phyloP scores from a whole-genome alignment of 1,140 invertebrate species.

The Pogonomyrmex californicus region DNA sequence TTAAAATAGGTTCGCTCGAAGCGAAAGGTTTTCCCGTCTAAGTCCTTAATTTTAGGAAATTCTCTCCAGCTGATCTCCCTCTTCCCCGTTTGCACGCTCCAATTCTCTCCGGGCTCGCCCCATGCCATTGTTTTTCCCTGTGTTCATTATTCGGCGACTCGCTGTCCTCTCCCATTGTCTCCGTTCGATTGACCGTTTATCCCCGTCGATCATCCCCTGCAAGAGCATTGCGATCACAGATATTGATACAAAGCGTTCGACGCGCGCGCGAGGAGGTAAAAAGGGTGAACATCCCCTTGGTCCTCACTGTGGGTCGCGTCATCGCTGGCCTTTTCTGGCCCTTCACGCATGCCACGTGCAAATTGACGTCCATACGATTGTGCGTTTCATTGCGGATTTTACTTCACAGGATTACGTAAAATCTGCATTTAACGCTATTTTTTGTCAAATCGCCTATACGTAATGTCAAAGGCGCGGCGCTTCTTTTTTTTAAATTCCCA shows the following conservation, averaged over 20 bases:
- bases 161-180: not conserved
- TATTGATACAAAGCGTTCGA: slow-evolving; percentile 33
- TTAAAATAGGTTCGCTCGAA: not conserved
- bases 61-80: slow-evolving; percentile 20
- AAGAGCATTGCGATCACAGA: slow-evolving; percentile 27
- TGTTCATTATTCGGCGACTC: slow-evolving; percentile 25
- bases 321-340: not conserved
- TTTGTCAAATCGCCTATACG: not conserved
- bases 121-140: slow-evolving; percentile 32
- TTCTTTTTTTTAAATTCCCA: not conserved
- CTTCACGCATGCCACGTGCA: not conserved
- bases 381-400: not conserved
- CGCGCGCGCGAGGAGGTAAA: not conserved
- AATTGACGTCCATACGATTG: not conserved
- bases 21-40: not conserved
- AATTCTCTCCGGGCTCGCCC: not conserved
- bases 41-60: slow-evolving; percentile 38
- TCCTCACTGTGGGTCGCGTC: not conserved
- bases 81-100: slow-evolving; percentile 27
- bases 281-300: not conserved
- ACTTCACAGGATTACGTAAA: not conserved
- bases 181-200: slow-evolving; percentile 32
- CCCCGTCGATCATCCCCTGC: not conserved
- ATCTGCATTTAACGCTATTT: not conserved
- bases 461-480: not conserved